These are phyloP conservation scores for Fratercula arctica DNA, from an alignment of 2,797 vertebrate species.

Conservation along the genomic window DNA sequence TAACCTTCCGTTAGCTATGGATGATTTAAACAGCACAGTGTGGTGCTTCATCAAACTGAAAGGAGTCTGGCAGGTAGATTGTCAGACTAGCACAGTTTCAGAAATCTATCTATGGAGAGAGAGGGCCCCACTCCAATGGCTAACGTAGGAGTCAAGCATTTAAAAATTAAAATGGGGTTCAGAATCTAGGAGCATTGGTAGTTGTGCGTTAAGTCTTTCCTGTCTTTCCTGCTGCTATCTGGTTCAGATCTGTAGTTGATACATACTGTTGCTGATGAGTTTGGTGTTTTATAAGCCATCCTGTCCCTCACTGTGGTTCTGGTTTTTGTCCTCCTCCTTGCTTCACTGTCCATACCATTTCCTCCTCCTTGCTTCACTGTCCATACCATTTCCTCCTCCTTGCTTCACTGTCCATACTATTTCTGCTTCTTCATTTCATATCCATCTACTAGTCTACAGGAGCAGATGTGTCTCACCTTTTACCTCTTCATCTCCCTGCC, in stretches of 20 bases:
- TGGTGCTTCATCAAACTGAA: constrained; percentile 38
- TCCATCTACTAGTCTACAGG: neutral
- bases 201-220: neutral
- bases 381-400: neutral
- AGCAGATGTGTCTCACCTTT: neutral
- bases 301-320: neutral
- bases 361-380: neutral
- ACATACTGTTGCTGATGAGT: neutral
- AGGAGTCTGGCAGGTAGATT: constrained; percentile 25
- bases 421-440: neutral
- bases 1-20: constrained; percentile 31
- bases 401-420: neutral
- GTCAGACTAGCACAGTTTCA: neutral
- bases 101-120: neutral
- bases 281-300: neutral
- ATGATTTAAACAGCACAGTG: neutral
- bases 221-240: neutral
- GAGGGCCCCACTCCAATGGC: neutral
- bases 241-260: neutral
- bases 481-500: neutral
- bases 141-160: neutral
- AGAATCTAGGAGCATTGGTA: neutral
- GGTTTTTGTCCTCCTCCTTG: neutral
- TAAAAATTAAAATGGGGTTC: neutral
- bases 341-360: neutral